Evolutionary conservation across 1,140 invertebrate species (phyloP).

Genomic region (Ostrea edulis): DNA sequence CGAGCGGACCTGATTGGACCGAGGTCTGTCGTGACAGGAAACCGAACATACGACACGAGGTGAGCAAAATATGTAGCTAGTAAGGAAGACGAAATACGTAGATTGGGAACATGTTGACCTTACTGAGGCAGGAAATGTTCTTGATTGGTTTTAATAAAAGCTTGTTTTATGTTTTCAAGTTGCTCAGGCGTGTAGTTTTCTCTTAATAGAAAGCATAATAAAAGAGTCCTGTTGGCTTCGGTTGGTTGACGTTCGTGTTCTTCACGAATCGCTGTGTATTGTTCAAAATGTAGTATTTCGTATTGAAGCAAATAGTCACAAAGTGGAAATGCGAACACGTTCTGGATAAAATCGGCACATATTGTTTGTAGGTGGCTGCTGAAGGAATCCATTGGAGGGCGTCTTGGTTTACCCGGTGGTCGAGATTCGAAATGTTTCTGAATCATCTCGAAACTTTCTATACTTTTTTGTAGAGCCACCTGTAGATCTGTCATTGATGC

Average conservation of each 20-base stretch:
- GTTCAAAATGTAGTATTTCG: not conserved
- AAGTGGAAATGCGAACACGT: not conserved
- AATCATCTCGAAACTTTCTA: not conserved
- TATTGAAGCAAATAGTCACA: not conserved
- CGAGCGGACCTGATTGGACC: too few species aligned
- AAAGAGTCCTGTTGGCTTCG: not conserved
- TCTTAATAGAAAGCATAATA: not conserved
- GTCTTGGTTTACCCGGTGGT: not conserved
- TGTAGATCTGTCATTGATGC: not conserved
- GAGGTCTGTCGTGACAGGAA: too few species aligned
- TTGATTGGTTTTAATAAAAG: not conserved
- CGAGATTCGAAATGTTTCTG: not conserved
- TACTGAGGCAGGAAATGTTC: not conserved
- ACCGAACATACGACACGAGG: too few species aligned
- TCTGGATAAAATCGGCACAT: not conserved
- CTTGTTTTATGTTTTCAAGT: not conserved
- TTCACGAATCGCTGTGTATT: not conserved
- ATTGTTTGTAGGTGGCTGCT: not conserved
- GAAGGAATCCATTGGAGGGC: not conserved
- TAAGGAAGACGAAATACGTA: too few species aligned
- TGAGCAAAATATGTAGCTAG: too few species aligned
- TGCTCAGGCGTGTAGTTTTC: not conserved
- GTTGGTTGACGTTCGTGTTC: not conserved
- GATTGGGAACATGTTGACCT: not conserved
- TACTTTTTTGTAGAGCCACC: not conserved